Conservation (phyloP, 2,797 vertebrate genomes). For the Anas bahamensis region DNA sequence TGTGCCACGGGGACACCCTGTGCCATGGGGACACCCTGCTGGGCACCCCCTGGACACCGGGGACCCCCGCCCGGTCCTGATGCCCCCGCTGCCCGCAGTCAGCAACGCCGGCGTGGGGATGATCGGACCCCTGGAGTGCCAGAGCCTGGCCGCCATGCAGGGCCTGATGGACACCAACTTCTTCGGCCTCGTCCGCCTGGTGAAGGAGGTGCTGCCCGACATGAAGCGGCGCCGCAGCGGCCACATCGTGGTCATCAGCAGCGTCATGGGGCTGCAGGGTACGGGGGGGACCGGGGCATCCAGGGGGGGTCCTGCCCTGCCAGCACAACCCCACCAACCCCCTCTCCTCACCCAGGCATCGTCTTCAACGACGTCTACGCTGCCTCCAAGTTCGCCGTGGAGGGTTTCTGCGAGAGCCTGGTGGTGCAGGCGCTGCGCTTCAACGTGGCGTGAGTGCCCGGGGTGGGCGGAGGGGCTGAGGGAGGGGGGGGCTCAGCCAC, state of each 20-base stretch:
- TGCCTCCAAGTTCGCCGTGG: constrained; percentile 86
- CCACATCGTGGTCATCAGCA: constrained; percentile 85
- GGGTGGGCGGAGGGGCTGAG: neutral
- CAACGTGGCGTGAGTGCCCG: constrained; percentile 81
- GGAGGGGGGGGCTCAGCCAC: neutral
- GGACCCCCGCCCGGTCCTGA: neutral
- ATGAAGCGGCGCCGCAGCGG: constrained; percentile 84
- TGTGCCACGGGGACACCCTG: neutral
- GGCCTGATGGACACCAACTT: constrained; percentile 86
- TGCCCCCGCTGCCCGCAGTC: constrained; percentile 50
- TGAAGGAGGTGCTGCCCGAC: constrained; percentile 87
- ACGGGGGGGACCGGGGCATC: neutral
- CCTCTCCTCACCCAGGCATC: constrained; percentile 70
- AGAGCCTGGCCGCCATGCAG: constrained; percentile 84
- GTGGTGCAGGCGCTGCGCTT: constrained; percentile 83
- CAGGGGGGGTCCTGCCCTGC: fast-evolving
- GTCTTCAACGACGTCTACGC: constrained; percentile 85
- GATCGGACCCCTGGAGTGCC: constrained; percentile 83
- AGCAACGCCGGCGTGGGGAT: constrained; percentile 88
- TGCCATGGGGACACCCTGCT: no score
- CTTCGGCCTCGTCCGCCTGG: constrained; percentile 83
- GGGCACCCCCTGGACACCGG: neutral
- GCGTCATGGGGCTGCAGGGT: constrained; percentile 86
- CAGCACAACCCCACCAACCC: fast-evolving
- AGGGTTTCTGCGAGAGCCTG: constrained; percentile 89